Evolutionary conservation across 2,113 vertebrate genomes (phyloP).

Genomic region (Scomber japonicus): DNA sequence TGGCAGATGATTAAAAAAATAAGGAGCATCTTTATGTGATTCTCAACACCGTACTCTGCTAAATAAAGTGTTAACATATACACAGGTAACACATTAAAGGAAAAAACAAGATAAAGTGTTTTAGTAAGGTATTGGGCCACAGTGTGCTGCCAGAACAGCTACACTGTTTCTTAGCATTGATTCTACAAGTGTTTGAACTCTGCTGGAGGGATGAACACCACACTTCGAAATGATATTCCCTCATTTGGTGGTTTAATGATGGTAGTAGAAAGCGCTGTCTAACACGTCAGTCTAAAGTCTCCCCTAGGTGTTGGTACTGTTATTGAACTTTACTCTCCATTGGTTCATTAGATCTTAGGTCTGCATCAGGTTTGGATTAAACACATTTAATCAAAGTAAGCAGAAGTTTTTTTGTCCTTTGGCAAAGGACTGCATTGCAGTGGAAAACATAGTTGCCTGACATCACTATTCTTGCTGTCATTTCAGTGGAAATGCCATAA

Average conservation of each 20-base stretch:
- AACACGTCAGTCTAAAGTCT: too few species aligned
- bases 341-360: neutral
- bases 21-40: neutral
- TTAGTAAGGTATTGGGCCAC: too few species aligned
- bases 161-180: too few species aligned
- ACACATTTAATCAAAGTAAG: conserved; percentile 14
- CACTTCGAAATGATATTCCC: too few species aligned
- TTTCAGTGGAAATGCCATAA: conserved; percentile 36
- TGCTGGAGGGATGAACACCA: too few species aligned
- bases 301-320: too few species aligned
- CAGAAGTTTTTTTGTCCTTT: conserved; percentile 4
- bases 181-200: too few species aligned
- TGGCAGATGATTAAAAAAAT: neutral
- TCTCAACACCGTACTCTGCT: neutral
- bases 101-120: too few species aligned
- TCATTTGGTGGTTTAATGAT: too few species aligned
- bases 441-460: conserved; percentile 20
- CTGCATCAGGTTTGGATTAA: neutral
- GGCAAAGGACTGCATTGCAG: conserved; percentile 34
- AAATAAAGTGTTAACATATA: neutral
- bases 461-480: conserved; percentile 28
- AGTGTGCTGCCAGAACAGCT: too few species aligned
- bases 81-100: too few species aligned
- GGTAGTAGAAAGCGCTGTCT: too few species aligned
- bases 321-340: neutral